phyloP scores from a whole-genome alignment of 1,140 invertebrate species.

The Drosophila bifasciata region DNA sequence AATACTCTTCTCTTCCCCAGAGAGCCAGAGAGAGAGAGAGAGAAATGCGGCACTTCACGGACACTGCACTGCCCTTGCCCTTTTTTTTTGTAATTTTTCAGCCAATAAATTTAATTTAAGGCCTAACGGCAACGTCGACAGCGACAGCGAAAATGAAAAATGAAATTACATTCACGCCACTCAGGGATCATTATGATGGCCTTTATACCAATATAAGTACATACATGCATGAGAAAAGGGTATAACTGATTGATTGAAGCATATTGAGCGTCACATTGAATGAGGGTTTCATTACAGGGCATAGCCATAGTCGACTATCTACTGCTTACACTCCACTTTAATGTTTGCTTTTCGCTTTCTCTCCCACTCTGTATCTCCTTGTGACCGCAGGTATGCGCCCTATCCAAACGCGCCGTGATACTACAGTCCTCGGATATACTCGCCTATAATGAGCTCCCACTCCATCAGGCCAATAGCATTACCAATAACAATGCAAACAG shows the following conservation, averaged over 20 bases:
- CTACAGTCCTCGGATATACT: constrained; percentile 79
- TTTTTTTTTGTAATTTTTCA: constrained; percentile 39
- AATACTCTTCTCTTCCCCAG: constrained; percentile 47
- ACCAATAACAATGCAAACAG: constrained; percentile 48
- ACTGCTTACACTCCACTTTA: constrained; percentile 1
- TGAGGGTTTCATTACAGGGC: constrained; percentile 1
- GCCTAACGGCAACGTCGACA: constrained; percentile 19
- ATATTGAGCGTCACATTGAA: neutral
- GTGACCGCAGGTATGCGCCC: constrained; percentile 87
- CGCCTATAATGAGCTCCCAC: constrained; percentile 74
- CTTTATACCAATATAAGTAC: neutral
- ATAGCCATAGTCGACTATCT: neutral
- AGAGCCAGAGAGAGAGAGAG: neutral
- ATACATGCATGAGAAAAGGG: neutral
- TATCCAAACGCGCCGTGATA: constrained; percentile 87
- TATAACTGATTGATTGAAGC: neutral
- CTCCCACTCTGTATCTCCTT: neutral
- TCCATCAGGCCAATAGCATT: constrained; percentile 54
- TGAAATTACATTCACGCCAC: constrained; percentile 45
- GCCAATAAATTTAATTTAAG: constrained; percentile 73
- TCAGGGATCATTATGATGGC: neutral
- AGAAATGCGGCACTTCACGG: neutral
- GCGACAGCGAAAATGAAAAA: constrained; percentile 41
- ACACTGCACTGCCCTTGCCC: too few species aligned
- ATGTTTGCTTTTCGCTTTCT: constrained; percentile 26